Conservation (phyloP, 2,797 vertebrate species). For the Cheirogaleus major region DNA sequence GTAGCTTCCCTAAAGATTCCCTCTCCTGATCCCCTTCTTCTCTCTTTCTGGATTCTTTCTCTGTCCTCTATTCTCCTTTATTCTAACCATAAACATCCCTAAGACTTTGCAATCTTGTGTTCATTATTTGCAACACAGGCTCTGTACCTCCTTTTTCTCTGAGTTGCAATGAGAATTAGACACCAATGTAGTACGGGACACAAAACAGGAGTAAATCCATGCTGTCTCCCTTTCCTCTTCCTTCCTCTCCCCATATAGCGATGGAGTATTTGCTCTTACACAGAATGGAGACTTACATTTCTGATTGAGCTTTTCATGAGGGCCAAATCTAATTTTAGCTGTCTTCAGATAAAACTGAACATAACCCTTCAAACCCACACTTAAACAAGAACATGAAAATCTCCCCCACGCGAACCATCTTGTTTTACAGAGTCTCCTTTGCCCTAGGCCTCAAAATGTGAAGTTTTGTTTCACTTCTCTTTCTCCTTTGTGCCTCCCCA, state of each 20-base stretch:
- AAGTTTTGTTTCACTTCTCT: neutral
- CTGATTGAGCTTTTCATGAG: neutral
- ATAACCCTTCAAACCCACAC: neutral
- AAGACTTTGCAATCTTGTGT: neutral
- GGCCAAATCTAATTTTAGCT: neutral
- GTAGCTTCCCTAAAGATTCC: neutral
- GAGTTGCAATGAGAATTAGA: neutral
- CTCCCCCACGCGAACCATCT: neutral
- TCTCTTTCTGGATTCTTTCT: neutral
- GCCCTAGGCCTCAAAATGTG: neutral
- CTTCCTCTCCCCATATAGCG: neutral
- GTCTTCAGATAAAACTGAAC: neutral
- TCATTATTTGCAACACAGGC: neutral
- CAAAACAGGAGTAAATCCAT: fast-evolving
- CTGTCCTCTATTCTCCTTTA: neutral
- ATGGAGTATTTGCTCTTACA: neutral
- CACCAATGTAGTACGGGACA: too few relatives aligned
- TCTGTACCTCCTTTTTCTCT: neutral
- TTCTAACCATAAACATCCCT: neutral
- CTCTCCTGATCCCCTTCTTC: neutral
- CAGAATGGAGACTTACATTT: neutral
- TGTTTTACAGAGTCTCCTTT: neutral
- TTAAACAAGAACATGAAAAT: neutral
- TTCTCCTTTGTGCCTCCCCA: neutral
- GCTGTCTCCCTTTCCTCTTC: neutral